Conservation (phyloP, 2,113 vertebrate species). For the Laterallus jamaicensis region DNA sequence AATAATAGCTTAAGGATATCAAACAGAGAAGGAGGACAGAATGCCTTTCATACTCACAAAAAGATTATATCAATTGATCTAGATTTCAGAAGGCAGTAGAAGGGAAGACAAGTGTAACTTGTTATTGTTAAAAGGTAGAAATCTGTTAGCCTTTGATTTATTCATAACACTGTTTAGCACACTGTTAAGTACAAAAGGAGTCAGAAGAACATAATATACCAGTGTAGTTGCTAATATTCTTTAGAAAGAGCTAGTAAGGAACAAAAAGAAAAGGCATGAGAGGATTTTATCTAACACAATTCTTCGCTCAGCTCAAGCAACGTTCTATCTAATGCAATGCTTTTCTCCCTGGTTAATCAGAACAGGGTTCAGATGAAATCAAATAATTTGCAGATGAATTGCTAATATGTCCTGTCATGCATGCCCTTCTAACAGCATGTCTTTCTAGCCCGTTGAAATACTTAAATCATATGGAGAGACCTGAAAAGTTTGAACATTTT, state of each 20-base stretch:
- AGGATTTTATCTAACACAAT: constrained; percentile 17
- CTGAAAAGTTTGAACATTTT: constrained; percentile 58
- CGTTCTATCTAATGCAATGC: background rate
- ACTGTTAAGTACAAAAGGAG: constrained; percentile 65
- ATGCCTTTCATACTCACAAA: constrained; percentile 68
- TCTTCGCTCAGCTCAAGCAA: constrained; percentile 10
- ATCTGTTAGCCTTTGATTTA: constrained; percentile 71
- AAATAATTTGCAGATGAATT: constrained; percentile 57
- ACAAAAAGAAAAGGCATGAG: constrained; percentile 6
- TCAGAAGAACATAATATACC: constrained; percentile 32
- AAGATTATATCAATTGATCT: constrained; percentile 69
- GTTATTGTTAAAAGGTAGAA: constrained; percentile 66
- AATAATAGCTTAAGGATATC: constrained; percentile 66
- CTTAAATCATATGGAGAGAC: constrained; percentile 39
- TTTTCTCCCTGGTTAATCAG: constrained; percentile 44
- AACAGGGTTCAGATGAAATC: constrained; percentile 35
- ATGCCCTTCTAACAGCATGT: constrained; percentile 21
- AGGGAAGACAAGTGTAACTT: constrained; percentile 61
- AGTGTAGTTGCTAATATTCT: constrained; percentile 33
- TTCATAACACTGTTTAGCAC: constrained; percentile 61
- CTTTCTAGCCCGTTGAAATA: constrained; percentile 36
- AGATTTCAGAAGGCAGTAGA: constrained; percentile 65
- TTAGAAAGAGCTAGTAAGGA: constrained; percentile 13
- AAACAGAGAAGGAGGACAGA: constrained; percentile 46
- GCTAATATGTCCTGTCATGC: constrained; percentile 13